phyloP scores from a whole-genome alignment of 2,888 invertebrate species.

The Cecidostiba fungosa region DNA sequence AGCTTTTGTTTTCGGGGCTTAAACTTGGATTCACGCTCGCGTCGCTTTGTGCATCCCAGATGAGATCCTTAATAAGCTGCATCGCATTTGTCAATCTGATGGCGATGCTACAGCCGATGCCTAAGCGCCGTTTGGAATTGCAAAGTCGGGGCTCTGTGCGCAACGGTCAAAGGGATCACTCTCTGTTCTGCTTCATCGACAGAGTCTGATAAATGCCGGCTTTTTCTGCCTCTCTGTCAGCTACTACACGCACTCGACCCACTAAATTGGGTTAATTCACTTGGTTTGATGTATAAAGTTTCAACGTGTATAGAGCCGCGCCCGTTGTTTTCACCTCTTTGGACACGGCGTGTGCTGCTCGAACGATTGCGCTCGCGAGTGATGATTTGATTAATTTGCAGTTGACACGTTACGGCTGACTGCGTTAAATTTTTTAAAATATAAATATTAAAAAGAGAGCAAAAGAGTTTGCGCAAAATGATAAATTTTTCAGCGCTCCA shows the following conservation, averaged over 20 bases:
- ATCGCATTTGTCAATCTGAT: constrained; percentile 12
- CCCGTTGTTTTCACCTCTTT: background rate
- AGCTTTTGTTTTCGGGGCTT: constrained; percentile 17
- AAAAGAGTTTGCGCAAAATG: no score
- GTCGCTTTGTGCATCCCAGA: background rate
- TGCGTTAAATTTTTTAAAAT: no score
- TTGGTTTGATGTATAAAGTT: background rate
- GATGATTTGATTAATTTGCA: background rate
- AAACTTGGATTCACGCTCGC: background rate
- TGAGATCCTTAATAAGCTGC: constrained; percentile 41
- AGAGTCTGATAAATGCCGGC: background rate
- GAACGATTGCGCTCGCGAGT: background rate
- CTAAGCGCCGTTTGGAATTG: constrained; percentile 28
- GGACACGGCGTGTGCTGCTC: background rate
- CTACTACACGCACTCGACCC: background rate
- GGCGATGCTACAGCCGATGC: background rate
- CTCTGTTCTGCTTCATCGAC: background rate
- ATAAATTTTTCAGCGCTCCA: no score
- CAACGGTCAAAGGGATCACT: background rate
- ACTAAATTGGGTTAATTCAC: background rate
- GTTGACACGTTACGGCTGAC: no score
- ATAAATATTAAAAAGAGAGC: no score
- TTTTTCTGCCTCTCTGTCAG: background rate
- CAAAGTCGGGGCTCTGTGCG: background rate
- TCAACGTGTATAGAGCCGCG: background rate